These are phyloP conservation scores for Parazoanthus darwini DNA, from an alignment of 92 coral and sea anemone species.

Conservation along the genomic window DNA sequence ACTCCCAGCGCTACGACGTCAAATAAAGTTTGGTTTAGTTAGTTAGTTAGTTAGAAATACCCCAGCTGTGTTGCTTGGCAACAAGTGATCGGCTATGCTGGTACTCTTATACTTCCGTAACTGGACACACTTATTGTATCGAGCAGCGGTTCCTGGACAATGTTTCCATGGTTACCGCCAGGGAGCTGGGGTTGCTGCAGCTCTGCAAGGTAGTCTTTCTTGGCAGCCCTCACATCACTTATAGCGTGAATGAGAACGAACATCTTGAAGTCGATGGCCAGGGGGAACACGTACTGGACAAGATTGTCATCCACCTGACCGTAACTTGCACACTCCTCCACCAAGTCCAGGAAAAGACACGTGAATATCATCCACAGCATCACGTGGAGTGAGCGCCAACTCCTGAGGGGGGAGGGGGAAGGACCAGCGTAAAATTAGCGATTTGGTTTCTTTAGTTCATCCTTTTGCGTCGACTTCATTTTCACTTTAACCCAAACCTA, in stretches of 20 bases:
- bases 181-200: neutral
- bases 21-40: too few relatives aligned
- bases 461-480: too few relatives aligned
- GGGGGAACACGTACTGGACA: constrained; percentile 56
- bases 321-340: constrained; percentile 55
- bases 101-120: neutral
- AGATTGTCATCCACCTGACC: constrained; percentile 44
- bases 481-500: too few relatives aligned
- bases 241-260: constrained; percentile 63
- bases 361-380: constrained; percentile 64
- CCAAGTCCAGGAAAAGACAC: constrained; percentile 51
- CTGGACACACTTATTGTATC: neutral
- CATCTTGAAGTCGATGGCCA: constrained; percentile 75
- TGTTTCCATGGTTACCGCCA: neutral
- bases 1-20: too few relatives aligned
- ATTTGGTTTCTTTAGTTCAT: too few relatives aligned
- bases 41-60: too few relatives aligned
- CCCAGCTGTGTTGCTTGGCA: neutral
- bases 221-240: constrained; percentile 50
- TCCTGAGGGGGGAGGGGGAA: constrained; percentile 30
- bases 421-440: neutral
- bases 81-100: neutral
- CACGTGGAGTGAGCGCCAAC: constrained; percentile 65
- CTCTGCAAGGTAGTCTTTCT: constrained; percentile 47
- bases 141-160: neutral